Evolutionary conservation across 1,140 invertebrate genomes (phyloP).

Genomic region (Solenopsis fugax): DNA sequence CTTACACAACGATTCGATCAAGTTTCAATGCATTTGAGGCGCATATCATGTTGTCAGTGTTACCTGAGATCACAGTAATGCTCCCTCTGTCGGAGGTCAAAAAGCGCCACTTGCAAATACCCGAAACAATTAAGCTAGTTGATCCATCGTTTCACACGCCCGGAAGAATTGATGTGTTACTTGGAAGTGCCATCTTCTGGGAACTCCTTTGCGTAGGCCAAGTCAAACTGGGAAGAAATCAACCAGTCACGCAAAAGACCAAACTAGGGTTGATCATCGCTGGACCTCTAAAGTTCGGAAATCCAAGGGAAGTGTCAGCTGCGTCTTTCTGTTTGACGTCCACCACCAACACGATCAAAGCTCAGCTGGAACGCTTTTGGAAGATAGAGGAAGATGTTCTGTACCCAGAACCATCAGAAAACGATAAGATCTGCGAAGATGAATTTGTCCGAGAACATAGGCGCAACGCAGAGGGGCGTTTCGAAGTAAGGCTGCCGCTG

Average conservation of each 20-base stretch:
- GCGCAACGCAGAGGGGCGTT: neutral
- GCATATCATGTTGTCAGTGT: neutral
- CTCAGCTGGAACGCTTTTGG: neutral
- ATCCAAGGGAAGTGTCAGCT: too few species aligned
- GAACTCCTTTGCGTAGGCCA: neutral
- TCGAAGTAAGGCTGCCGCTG: neutral
- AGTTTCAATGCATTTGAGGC: neutral
- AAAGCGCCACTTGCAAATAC: neutral
- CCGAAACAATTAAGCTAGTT: neutral
- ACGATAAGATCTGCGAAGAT: neutral
- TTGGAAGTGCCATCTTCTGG: neutral
- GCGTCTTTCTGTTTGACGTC: too few species aligned
- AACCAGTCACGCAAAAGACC: neutral
- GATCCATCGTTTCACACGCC: neutral
- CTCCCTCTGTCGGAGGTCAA: neutral
- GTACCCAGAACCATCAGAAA: neutral
- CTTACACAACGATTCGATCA: neutral
- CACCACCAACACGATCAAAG: neutral
- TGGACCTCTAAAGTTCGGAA: neutral
- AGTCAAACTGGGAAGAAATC: neutral
- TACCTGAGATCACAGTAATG: neutral
- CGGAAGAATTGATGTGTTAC: neutral
- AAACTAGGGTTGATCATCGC: too few species aligned
- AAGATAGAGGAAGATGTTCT: neutral
- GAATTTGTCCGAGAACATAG: neutral